These are phyloP conservation scores for Diceros bicornis DNA, from an alignment of 2,797 vertebrate species.

Conservation along the genomic window DNA sequence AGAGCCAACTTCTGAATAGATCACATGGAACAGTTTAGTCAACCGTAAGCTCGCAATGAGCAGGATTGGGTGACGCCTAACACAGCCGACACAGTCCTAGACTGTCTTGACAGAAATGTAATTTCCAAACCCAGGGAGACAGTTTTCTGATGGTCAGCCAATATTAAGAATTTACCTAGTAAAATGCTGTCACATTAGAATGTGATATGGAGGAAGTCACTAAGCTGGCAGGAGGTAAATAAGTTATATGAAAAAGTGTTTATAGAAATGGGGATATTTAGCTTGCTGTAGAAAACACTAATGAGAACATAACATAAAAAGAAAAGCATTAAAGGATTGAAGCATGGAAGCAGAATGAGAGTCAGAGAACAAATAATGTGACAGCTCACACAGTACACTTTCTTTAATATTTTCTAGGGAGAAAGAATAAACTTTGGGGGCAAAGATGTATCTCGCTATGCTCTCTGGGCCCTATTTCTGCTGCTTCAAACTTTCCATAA, in stretches of 20 bases:
- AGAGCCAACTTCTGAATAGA: neutral
- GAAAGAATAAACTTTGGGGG: neutral
- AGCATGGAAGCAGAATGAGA: neutral
- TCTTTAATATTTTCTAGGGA: neutral
- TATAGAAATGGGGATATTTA: neutral
- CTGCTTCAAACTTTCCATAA: neutral
- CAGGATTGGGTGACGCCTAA: neutral
- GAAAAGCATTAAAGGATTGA: neutral
- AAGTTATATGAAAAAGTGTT: neutral
- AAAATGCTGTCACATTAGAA: neutral
- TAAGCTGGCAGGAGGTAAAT: neutral
- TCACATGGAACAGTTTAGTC: neutral
- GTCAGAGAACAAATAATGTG: neutral
- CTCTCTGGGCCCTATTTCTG: neutral
- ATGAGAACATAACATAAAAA: neutral
- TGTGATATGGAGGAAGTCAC: neutral
- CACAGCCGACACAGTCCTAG: neutral
- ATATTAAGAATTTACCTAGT: neutral
- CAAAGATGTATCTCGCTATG: neutral
- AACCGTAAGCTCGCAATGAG: neutral
- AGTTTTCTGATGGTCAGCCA: neutral
- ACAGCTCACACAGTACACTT: neutral
- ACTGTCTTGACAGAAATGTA: neutral
- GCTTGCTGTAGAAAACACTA: neutral
- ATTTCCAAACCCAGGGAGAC: neutral